phyloP scores from a whole-genome alignment of 1,140 invertebrate species.

The Goniozus legneri region DNA sequence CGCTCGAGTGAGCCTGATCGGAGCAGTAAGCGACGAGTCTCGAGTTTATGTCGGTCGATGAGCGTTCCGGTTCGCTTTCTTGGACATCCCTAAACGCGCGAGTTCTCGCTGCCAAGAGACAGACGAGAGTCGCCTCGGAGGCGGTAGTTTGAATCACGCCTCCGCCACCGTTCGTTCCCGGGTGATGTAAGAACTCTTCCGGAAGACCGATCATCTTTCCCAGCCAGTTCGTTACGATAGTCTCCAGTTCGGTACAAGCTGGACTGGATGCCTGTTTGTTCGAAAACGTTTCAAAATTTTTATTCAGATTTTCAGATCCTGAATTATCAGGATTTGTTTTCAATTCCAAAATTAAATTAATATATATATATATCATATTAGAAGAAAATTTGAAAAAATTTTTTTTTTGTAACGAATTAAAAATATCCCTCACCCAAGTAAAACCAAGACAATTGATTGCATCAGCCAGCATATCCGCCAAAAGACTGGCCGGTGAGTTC shows the following conservation, averaged over 20 bases:
- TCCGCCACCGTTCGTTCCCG: constrained; percentile 77
- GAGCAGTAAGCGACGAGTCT: constrained; percentile 93
- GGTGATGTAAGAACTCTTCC: constrained; percentile 78
- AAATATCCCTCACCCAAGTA: constrained; percentile 71
- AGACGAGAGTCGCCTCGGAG: constrained; percentile 88
- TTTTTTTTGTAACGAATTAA: too few species aligned
- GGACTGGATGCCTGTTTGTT: constrained; percentile 79
- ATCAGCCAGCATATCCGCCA: constrained; percentile 95
- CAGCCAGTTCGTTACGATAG: constrained; percentile 96
- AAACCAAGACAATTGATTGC: constrained; percentile 89
- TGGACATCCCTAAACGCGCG: constrained; percentile 70
- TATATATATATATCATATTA: neutral
- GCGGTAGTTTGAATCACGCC: constrained; percentile 93
- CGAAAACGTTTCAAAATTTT: constrained; percentile 4
- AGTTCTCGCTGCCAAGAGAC: constrained; percentile 84
- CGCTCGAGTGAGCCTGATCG: constrained; percentile 92
- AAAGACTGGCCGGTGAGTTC: constrained; percentile 91
- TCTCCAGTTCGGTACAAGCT: constrained; percentile 95
- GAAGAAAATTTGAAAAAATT: too few species aligned
- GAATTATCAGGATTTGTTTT: too few species aligned
- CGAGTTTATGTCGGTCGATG: constrained; percentile 86
- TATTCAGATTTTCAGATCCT: neutral
- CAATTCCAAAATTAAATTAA: too few species aligned
- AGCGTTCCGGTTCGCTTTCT: constrained; percentile 65
- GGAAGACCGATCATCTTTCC: constrained; percentile 92